Evolutionary conservation across 1,140 invertebrate species (phyloP).

Genomic region (Pectinophora gossypiella): DNA sequence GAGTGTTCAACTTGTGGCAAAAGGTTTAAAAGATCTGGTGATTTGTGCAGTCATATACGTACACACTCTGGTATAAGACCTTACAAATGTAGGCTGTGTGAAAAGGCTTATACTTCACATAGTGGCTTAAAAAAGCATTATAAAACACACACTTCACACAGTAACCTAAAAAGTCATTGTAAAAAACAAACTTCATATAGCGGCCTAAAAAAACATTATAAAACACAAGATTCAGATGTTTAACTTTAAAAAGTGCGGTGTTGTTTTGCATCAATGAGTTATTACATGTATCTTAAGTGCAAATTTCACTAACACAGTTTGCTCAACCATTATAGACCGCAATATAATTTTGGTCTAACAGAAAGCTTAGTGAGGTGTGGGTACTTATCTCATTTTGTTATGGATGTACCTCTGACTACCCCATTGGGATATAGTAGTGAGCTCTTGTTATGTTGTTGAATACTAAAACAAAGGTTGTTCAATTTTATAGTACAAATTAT

Average conservation of each 20-base stretch:
- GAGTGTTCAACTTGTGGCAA: constrained; percentile 68
- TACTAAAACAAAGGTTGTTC: not conserved
- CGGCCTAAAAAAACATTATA: constrained; percentile 10
- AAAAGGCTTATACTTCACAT: constrained; percentile 64
- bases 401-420: too few relatives aligned
- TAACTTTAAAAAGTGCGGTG: constrained; percentile 2
- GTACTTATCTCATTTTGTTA: too few relatives aligned
- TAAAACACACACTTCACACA: constrained; percentile 12
- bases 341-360: too few relatives aligned
- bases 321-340: too few relatives aligned
- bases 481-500: not conserved
- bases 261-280: too few relatives aligned
- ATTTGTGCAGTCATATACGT: constrained; percentile 83
- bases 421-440: too few relatives aligned
- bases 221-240: constrained; percentile 7
- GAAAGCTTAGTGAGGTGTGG: too few relatives aligned
- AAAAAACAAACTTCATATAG: too few relatives aligned
- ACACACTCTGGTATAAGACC: constrained; percentile 90
- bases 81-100: constrained; percentile 81
- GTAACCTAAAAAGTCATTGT: too few relatives aligned
- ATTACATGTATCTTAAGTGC: too few relatives aligned
- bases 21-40: constrained; percentile 80
- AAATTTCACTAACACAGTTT: too few relatives aligned
- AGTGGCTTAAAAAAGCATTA: constrained; percentile 7
- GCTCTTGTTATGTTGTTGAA: not conserved